Evolutionary conservation across 2,888 invertebrate species (phyloP).

Genomic region (Fabriciana adippe): DNA sequence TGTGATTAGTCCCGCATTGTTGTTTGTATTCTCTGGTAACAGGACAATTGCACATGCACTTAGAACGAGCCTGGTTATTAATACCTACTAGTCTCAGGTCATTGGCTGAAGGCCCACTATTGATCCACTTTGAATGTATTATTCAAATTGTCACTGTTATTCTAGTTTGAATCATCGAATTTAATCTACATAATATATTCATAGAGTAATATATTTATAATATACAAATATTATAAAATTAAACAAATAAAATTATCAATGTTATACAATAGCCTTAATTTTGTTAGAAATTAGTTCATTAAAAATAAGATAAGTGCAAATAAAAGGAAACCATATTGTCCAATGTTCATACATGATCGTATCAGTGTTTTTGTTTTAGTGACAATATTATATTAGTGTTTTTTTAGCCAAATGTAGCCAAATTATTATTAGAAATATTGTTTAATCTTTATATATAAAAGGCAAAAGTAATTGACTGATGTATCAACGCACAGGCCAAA

Average conservation of each 20-base stretch:
- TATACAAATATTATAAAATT: not conserved
- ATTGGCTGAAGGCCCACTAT: constrained; percentile 39
- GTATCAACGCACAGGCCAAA: too few relatives aligned
- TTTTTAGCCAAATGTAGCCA: too few relatives aligned
- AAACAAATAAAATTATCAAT: too few relatives aligned
- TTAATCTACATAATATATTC: not conserved
- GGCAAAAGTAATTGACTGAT: too few relatives aligned
- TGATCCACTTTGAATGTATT: constrained; percentile 33
- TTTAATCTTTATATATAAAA: not conserved
- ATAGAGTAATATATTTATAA: not conserved
- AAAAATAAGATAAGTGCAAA: too few relatives aligned
- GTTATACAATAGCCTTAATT: too few relatives aligned
- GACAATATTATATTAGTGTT: too few relatives aligned
- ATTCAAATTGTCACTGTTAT: constrained; percentile 34
- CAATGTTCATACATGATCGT: too few relatives aligned
- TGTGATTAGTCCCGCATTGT: constrained; percentile 73
- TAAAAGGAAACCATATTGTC: too few relatives aligned
- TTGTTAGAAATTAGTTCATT: too few relatives aligned
- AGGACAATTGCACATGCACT: constrained; percentile 68
- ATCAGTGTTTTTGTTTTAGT: too few relatives aligned
- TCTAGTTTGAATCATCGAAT: constrained; percentile 16
- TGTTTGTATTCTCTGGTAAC: constrained; percentile 66
- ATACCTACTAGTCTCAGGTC: constrained; percentile 44
- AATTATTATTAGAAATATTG: not conserved
- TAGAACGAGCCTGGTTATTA: constrained; percentile 50